These are phyloP conservation scores for Atrina japonica DNA, from an alignment of 2,888 invertebrate genomes.

Conservation along the genomic window DNA sequence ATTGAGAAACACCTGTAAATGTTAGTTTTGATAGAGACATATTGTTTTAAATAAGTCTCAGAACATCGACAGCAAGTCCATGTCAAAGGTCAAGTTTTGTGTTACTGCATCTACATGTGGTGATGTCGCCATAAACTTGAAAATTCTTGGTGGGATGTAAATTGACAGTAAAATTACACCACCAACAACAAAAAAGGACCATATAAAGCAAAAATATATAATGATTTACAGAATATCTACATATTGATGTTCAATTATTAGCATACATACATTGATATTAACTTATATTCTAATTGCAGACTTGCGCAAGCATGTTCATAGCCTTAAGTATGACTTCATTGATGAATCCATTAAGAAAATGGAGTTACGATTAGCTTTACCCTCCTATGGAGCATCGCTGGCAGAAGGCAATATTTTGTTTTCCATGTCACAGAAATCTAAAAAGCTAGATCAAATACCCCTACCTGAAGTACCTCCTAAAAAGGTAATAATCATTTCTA, in stretches of 20 bases:
- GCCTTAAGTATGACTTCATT: conserved; percentile 74
- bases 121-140: no score
- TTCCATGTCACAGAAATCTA: conserved; percentile 68
- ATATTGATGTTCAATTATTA: no score
- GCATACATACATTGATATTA: no score
- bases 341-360: conserved; percentile 71
- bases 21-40: no score
- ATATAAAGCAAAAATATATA: no score
- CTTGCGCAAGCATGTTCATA: conserved; percentile 65
- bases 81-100: neutral
- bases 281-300: conserved; percentile 57
- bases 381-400: conserved; percentile 69
- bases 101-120: no score
- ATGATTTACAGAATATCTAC: no score
- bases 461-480: conserved; percentile 73
- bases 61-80: neutral
- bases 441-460: conserved; percentile 65
- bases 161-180: no score
- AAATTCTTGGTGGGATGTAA: no score
- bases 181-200: no score
- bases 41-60: neutral
- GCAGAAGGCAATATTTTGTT: conserved; percentile 66
- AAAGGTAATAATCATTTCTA: no score
- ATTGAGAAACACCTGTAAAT: no score
- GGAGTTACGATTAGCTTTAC: conserved; percentile 65